Base-by-base conservation (phyloP, 2,113 vertebrate genomes). In the Opisthocomus hoazin region DNA sequence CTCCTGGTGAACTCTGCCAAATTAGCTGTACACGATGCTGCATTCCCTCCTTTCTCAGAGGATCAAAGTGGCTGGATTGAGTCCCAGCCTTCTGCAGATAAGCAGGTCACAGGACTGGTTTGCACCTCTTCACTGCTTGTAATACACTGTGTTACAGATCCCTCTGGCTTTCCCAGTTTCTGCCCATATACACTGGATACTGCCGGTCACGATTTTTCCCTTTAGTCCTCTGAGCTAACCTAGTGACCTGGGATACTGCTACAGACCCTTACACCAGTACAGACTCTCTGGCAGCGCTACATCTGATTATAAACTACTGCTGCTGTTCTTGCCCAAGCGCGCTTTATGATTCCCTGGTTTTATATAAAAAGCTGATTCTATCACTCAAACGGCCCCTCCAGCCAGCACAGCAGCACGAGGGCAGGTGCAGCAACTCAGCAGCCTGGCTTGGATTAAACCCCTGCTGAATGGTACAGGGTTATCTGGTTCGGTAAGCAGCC, bases 21-120 rank as follows among this genome's bases (percentile, higher is more conserved):
- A 98, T 98, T 98, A 98, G 97, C 97, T 96, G 90, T 93, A 96
- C 96, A 92, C 4, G 78, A 92, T 89, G 94, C 93, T 97, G 96
- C 97, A 79, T 94, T 96, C 96, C 95, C 94, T 96, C 89, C 96
- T 95, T 97, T 97, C 97, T 87, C 26, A 6, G 76, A 94, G 92
- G 97, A 98, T 98, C 98, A 98, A 98, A 98, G 97, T 57, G 74
- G 82, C 92, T 98, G 98, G 98, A 98, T 50, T 4, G 15, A 58
- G 79, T 94, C 97, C 98, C 97, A 96, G 97, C 53, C 87, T 95
- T 97, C 91, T 93, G 76, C 48, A 97, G 98, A 98, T 98, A 98
- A 97, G 94, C 91, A 95, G 94, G 97, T 98, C 98, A 98, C 98
- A 97, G 97, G 97, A 97, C 97, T 95, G 69, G 46, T 97, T 98